Evolutionary conservation across 2,113 vertebrate genomes (phyloP).

Genomic region (Ciconia boyciana): DNA sequence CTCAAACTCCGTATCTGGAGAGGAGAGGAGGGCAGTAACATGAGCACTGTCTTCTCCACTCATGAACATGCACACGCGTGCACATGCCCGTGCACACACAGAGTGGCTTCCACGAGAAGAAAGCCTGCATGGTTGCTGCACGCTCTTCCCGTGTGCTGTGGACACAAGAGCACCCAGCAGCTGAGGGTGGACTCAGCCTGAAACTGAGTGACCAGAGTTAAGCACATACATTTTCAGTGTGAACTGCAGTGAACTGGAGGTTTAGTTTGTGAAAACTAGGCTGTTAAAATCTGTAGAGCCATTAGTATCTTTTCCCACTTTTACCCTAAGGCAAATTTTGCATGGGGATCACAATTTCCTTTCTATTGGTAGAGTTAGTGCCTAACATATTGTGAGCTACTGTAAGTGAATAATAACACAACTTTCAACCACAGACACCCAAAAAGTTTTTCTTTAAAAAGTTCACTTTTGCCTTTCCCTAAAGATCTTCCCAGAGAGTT

Average conservation of each 20-base stretch:
- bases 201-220: neutral
- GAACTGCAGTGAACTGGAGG: neutral
- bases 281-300: neutral
- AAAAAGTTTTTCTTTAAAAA: neutral
- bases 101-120: neutral
- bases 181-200: neutral
- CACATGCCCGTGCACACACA: rapidly evolving
- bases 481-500: neutral
- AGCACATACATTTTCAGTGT: neutral
- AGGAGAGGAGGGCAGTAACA: neutral
- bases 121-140: rapidly evolving
- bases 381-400: neutral
- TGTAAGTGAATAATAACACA: neutral
- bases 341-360: neutral
- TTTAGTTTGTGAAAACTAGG: neutral
- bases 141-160: rapidly evolving
- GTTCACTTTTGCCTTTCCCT: neutral
- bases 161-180: neutral
- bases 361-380: neutral
- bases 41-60: neutral
- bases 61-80: rapidly evolving
- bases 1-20: neutral
- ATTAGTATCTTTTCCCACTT: neutral
- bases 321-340: neutral
- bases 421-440: neutral